Conservation (phyloP, 1,140 invertebrate genomes). For the Panagrolaimus sp. region DNA sequence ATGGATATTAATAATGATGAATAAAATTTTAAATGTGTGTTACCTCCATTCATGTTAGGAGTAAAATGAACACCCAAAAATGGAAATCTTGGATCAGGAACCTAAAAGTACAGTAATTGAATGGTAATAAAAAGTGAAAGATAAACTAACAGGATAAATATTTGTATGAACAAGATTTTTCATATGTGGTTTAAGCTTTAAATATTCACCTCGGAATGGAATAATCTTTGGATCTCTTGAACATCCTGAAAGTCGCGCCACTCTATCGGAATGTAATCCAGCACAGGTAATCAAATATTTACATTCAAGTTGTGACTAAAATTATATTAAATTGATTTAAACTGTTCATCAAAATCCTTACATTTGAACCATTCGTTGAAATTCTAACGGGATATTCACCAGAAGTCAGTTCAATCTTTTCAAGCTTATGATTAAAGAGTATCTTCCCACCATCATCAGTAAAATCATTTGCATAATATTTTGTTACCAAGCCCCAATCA, state of each 20-base stretch:
- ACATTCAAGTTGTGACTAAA: conserved; percentile 60
- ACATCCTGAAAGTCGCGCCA: conserved; percentile 83
- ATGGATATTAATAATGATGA: neutral
- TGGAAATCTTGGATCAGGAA: conserved; percentile 88
- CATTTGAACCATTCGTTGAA: conserved; percentile 38
- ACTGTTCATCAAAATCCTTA: conserved; percentile 33
- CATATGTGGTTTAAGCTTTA: conserved; percentile 75
- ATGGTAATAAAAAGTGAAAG: conserved; percentile 21
- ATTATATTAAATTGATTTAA: conserved; percentile 12
- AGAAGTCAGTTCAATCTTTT: conserved; percentile 57
- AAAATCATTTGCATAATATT: conserved; percentile 79
- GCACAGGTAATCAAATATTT: conserved; percentile 85
- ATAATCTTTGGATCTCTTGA: conserved; percentile 78
- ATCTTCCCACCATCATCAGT: conserved; percentile 73
- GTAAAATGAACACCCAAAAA: conserved; percentile 99
- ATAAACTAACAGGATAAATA: conserved; percentile 78
- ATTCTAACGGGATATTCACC: conserved; percentile 57
- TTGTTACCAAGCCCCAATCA: conserved; percentile 80
- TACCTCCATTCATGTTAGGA: conserved; percentile 82
- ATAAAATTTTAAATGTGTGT: neutral
- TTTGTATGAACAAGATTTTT: conserved; percentile 78
- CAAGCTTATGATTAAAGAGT: conserved; percentile 69
- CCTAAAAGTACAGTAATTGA: conserved; percentile 62
- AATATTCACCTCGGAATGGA: conserved; percentile 92
- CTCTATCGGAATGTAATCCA: conserved; percentile 82